These are phyloP conservation scores for Notospermus geniculatus DNA, from an alignment of 1,140 invertebrate species.

Conservation along the genomic window DNA sequence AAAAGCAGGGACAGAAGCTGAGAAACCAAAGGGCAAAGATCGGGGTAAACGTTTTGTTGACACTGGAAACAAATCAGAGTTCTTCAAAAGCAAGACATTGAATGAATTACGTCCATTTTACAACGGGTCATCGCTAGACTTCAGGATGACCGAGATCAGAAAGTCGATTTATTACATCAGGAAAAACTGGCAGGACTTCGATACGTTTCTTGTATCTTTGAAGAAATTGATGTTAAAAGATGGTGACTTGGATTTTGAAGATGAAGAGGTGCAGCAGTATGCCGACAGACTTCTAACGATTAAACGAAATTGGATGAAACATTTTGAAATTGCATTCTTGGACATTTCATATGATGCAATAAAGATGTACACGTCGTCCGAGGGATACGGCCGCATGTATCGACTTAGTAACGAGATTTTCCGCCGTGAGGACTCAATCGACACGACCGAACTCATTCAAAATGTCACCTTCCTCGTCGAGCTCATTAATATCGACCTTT, in stretches of 20 bases:
- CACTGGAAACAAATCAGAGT: too few species aligned
- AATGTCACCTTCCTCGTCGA: conserved; percentile 24
- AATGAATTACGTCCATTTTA: too few species aligned
- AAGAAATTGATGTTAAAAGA: too few species aligned
- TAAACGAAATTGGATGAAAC: conserved; percentile 11
- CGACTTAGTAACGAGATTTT: conserved; percentile 20
- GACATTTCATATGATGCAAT: conserved; percentile 18
- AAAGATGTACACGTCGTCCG: conserved; percentile 24
- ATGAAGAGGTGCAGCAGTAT: not conserved
- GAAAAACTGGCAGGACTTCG: too few species aligned
- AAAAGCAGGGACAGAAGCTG: too few species aligned
- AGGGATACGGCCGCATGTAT: conserved; percentile 22
- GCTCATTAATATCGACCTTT: conserved; percentile 28
- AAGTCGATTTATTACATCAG: too few species aligned
- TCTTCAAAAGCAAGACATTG: too few species aligned
- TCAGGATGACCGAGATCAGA: too few species aligned
- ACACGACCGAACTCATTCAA: conserved; percentile 12
- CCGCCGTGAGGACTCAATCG: conserved; percentile 16
- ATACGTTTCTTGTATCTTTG: too few species aligned
- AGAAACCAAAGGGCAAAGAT: not conserved
- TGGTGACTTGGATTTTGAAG: too few species aligned
- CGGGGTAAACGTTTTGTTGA: not conserved
- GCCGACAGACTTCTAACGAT: not conserved
- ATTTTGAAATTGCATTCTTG: not conserved
- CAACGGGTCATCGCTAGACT: too few species aligned